phyloP scores from a whole-genome alignment of 2,797 vertebrate genomes.

The Xiphophorus birchmanni region DNA sequence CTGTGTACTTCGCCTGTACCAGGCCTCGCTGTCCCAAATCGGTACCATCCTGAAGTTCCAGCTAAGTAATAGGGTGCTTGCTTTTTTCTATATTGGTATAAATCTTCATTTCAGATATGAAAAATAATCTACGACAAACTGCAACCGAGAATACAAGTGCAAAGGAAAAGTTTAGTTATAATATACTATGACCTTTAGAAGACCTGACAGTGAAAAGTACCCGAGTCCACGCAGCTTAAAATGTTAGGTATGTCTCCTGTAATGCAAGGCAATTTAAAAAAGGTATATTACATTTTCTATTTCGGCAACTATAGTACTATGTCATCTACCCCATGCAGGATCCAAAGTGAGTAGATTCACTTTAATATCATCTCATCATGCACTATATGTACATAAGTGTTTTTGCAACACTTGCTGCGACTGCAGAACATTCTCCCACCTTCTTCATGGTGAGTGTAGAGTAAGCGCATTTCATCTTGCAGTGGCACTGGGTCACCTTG shows the following conservation, averaged over 20 bases:
- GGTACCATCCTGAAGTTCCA: neutral
- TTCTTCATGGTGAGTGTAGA: constrained; percentile 31
- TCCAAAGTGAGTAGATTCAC: constrained; percentile 11
- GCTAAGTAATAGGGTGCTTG: neutral
- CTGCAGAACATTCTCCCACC: constrained; percentile 25
- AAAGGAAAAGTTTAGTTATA: neutral
- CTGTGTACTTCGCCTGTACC: neutral
- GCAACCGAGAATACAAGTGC: neutral
- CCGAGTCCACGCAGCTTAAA: neutral
- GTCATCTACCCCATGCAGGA: neutral
- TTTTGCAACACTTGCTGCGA: constrained; percentile 25
- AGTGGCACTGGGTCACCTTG: constrained; percentile 76
- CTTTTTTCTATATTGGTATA: neutral
- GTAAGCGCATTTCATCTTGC: constrained; percentile 42
- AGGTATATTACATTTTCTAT: constrained; percentile 11
- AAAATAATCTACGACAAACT: neutral
- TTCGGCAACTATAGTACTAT: constrained; percentile 13
- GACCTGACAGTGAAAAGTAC: neutral
- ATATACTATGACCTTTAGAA: neutral
- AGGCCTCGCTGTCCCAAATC: neutral
- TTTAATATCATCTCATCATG: constrained; percentile 18
- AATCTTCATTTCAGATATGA: neutral
- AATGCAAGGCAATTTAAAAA: neutral
- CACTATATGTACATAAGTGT: constrained; percentile 18
- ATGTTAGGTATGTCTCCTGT: neutral